phyloP scores from a whole-genome alignment of 2,888 invertebrate genomes.

The Pterostichus niger region DNA sequence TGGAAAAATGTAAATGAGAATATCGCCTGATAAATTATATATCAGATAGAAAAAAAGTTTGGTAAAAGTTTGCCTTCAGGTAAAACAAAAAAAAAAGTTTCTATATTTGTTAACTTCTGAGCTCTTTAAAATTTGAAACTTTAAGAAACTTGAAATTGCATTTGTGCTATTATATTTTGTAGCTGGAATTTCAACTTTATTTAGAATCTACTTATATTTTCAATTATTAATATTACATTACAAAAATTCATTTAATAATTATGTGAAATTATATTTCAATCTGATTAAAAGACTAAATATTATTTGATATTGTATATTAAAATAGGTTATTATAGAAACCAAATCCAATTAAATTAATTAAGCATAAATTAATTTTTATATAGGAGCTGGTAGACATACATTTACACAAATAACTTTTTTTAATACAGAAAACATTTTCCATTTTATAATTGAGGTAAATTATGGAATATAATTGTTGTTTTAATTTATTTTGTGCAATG shows the following conservation, averaged over 20 bases:
- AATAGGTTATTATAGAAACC: background rate
- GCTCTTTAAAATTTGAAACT: background rate
- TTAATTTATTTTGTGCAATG: too few relatives aligned
- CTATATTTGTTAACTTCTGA: background rate
- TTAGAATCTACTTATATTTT: too few relatives aligned
- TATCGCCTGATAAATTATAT: constrained; percentile 2
- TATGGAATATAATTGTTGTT: too few relatives aligned
- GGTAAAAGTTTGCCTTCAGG: background rate
- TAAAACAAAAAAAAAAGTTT: background rate
- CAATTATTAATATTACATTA: background rate
- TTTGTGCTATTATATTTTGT: background rate
- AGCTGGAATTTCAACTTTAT: too few relatives aligned
- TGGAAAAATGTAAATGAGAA: constrained; percentile 7
- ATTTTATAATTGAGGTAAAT: too few relatives aligned
- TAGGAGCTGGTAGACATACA: background rate
- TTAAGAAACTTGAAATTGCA: constrained; percentile 4
- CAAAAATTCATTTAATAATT: too few relatives aligned
- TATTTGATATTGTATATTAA: background rate
- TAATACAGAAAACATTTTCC: background rate
- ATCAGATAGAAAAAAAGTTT: constrained; percentile 5
- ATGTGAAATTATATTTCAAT: too few relatives aligned
- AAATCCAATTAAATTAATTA: background rate
- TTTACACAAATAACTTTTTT: background rate
- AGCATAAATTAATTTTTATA: background rate
- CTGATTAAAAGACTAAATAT: too few relatives aligned